Evolutionary conservation across 2,113 vertebrate species (phyloP).

Genomic region (Melanerpes formicivorus): DNA sequence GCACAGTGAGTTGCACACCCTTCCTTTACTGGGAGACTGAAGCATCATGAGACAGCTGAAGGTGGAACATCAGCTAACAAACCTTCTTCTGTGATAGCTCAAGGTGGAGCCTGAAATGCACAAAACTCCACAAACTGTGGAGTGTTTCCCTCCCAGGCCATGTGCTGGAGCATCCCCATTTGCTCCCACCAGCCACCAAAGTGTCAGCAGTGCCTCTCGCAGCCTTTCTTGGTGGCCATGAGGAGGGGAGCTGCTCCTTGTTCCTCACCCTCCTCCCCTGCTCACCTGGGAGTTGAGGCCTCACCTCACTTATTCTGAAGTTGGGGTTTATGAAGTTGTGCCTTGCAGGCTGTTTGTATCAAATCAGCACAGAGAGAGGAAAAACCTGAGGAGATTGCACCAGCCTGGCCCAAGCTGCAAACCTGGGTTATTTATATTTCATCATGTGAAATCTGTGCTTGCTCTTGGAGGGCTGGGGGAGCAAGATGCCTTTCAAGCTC

Average conservation of each 20-base stretch:
- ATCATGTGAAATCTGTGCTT: constrained; percentile 29
- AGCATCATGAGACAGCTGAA: not conserved
- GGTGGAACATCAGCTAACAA: accelerated
- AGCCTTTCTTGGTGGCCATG: not conserved
- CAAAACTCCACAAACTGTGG: not conserved
- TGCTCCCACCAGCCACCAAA: accelerated
- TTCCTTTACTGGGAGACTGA: not conserved
- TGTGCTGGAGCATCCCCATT: accelerated
- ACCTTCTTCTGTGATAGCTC: not conserved
- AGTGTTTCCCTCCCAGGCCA: accelerated
- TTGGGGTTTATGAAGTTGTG: not conserved
- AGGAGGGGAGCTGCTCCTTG: not conserved
- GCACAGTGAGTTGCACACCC: accelerated
- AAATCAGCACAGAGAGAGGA: not conserved
- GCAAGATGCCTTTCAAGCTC: constrained; percentile 27
- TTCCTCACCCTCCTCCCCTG: not conserved
- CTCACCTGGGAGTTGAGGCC: not conserved
- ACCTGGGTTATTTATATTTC: constrained; percentile 42
- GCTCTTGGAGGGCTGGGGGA: not conserved
- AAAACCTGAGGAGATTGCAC: not conserved
- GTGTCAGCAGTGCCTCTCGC: accelerated
- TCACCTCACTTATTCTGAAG: not conserved
- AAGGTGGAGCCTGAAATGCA: not conserved
- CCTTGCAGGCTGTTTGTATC: not conserved
- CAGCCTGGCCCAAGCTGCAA: not conserved